Percentiles rank a stretch among this genome's conserved stretches.
These are phyloP conservation scores for Zenarchopterus dispar DNA, from an alignment of 2,797 vertebrate genomes.

Conservation along the genomic window DNA sequence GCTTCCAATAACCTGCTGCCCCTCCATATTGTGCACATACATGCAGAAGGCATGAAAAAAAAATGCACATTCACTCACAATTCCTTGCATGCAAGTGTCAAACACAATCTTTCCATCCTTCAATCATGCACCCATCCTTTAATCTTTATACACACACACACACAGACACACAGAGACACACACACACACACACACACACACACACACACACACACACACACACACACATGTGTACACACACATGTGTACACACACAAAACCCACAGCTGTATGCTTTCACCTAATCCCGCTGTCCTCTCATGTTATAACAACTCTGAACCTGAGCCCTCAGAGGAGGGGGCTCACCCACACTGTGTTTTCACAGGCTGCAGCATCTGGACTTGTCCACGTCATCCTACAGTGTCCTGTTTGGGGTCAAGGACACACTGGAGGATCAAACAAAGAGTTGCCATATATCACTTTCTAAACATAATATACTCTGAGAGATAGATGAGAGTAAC, in stretches of 20 bases:
- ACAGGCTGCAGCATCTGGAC: constrained; percentile 72
- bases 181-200: constrained; percentile 23
- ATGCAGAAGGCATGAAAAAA: background rate
- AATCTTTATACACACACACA: constrained; percentile 34
- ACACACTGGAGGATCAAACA: constrained; percentile 64
- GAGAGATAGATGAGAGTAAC: constrained; percentile 27
- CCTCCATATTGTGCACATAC: constrained; percentile 1
- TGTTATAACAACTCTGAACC: constrained; percentile 79
- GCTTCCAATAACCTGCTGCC: constrained; percentile 23
- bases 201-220: constrained; percentile 13
- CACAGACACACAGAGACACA: constrained; percentile 22
- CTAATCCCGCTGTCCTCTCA: constrained; percentile 73
- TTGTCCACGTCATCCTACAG: constrained; percentile 50
- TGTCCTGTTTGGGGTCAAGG: constrained; percentile 71
- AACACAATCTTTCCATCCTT: constrained; percentile 48
- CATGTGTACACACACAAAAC: constrained; percentile 22
- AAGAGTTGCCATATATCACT: constrained; percentile 54
- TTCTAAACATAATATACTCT: constrained; percentile 60
- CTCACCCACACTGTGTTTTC: constrained; percentile 74
- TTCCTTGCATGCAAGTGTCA: constrained; percentile 43
- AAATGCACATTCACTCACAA: constrained; percentile 3
- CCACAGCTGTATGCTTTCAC: constrained; percentile 72
- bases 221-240: constrained; percentile 26
- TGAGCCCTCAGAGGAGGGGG: constrained; percentile 54
- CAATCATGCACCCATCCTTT: constrained; percentile 50